Conservation (phyloP, 2,113 vertebrate species). For the Columbina picui region DNA sequence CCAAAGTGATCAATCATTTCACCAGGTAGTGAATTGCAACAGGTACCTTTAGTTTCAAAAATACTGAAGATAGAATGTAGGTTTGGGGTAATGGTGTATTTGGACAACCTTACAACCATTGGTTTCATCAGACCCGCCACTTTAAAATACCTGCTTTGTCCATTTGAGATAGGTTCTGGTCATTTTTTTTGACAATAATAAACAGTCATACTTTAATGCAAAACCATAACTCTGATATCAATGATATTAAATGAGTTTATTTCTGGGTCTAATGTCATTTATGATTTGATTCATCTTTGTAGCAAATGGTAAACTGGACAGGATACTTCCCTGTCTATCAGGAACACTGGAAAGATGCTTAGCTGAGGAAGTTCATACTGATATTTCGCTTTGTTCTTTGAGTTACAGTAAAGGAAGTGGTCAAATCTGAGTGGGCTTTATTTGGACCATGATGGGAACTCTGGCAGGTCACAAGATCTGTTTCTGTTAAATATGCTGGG, state of each 20-base stretch:
- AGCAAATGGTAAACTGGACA: neutral
- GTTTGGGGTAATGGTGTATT: neutral
- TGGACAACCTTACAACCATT: neutral
- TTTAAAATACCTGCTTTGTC: neutral
- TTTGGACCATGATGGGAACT: conserved; percentile 1
- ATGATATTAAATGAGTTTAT: neutral
- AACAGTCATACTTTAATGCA: neutral
- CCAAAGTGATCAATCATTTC: neutral
- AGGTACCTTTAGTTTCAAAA: neutral
- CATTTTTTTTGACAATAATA: neutral
- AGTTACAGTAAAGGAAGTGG: conserved; percentile 23
- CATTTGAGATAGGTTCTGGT: neutral
- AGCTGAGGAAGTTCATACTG: neutral
- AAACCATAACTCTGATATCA: neutral
- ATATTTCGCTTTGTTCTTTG: neutral
- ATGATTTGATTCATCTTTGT: neutral
- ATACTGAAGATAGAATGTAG: neutral
- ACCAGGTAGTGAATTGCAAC: neutral
- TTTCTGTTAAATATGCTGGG: conserved; percentile 46
- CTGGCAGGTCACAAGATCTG: conserved; percentile 41
- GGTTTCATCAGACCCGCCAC: neutral
- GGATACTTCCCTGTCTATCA: neutral
- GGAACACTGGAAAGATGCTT: neutral
- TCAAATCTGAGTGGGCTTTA: conserved; percentile 40
- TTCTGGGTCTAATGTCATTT: accelerated